A percentile compares a stretch with the other conserved stretches of the same genome.
phyloP scores from a whole-genome alignment of 1,140 invertebrate species.

The Eurytemora carolleeae region DNA sequence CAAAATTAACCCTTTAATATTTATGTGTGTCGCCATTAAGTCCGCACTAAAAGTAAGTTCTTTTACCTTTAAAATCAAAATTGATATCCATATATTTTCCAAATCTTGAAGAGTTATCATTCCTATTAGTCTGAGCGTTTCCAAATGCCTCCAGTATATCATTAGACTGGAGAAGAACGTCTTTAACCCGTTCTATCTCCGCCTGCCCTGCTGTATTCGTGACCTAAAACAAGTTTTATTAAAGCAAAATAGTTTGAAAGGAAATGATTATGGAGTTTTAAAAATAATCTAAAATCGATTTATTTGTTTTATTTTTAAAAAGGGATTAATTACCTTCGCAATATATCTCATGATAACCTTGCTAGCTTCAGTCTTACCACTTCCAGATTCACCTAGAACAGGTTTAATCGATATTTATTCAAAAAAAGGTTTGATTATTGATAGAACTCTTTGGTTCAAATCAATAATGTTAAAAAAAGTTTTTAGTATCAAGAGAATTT shows the following conservation, averaged over 20 bases:
- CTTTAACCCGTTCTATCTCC: slow-evolving; percentile 54
- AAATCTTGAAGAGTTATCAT: slow-evolving; percentile 92
- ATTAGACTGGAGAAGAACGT: slow-evolving; percentile 87
- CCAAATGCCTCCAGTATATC: slow-evolving; percentile 88
- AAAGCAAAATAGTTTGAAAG: neutral
- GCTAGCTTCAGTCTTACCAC: slow-evolving; percentile 91
- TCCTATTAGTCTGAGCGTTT: slow-evolving; percentile 90
- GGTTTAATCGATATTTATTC: too few species aligned
- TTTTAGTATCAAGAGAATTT: too few species aligned
- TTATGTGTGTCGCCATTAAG: too few species aligned
- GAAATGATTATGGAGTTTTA: too few species aligned
- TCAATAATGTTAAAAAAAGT: too few species aligned
- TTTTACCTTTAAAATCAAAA: slow-evolving; percentile 81
- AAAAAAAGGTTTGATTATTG: too few species aligned
- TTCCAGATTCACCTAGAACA: slow-evolving; percentile 77
- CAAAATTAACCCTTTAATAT: too few species aligned
- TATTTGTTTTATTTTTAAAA: too few species aligned
- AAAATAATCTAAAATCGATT: too few species aligned
- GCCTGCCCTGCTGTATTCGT: slow-evolving; percentile 5
- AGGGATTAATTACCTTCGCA: slow-evolving; percentile 81
- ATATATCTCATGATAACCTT: slow-evolving; percentile 99
- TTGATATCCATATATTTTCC: slow-evolving; percentile 99
- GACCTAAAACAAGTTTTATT: neutral
- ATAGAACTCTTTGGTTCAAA: too few species aligned
- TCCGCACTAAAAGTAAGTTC: too few species aligned